These are phyloP conservation scores for human DNA, from an alignment of 2,113 vertebrate species.

Conservation along the genomic window GRCh38 chr2:44350001-44350500, in stretches of 20 bases:
- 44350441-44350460: not conserved
- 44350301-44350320: not conserved
- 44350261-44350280: conserved; percentile 24
- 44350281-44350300: not conserved
- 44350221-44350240: not conserved
- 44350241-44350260: not conserved
- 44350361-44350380: not conserved
- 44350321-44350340: not conserved
- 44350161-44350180: not conserved
- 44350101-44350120: not conserved
- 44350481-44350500: not conserved
- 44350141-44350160: conserved; percentile 36
- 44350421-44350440: not conserved
- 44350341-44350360: not conserved
- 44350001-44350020: not conserved
- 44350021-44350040: not conserved
- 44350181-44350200: not conserved
- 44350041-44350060: not conserved
- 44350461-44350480: not conserved
- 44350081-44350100: not conserved
- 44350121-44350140: not conserved
- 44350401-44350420: not conserved
- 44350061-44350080: not conserved
- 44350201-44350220: not conserved
- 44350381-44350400: not conserved